Base-by-base conservation (phyloP, 2,113 vertebrate genomes). In the Dolichotis patagonum region DNA sequence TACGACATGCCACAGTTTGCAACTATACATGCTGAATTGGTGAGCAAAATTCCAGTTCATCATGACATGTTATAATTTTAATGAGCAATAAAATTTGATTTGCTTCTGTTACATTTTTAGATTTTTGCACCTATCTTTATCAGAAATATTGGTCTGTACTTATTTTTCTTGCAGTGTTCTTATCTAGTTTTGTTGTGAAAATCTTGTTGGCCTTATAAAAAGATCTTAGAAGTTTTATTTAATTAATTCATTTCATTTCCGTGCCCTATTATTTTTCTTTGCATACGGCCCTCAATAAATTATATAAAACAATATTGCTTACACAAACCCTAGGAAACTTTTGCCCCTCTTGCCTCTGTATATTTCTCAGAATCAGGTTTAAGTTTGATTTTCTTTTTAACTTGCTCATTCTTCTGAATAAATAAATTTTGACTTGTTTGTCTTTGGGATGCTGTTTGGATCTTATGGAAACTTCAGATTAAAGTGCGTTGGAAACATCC, bases 101-200 rank as follows among this genome's bases (percentile, higher is more conserved):
- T 43, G 3, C 4, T 73, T 73, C 19, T 10, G 26, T 73, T 26
- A 22, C 35, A 8, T 69, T 69, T 69, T 22, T 24, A 35, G 4
- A 28, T 7, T 58, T 87, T 69, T 43, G 5, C 20, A 94, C 28
- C 32, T 35, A 69, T 3, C 13, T 60, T 71, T 8, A 54, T 35
- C 26, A 60, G 6, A 1, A 3, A 69, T n/a, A 58, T n/a, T 19
- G 20, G 0, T 5, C n/a, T 69, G 4, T 28, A 28, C 7, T 43
- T 93, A 81, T 81, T 58, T 88, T 81, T 30, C 52, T 69, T 69
- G 2, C 1, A 11, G 38, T n/a, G 22, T 94, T 38, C 3, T 58
- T 56, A 78, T 20, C 4, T 71, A 82, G 38, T 9, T 75, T 75
- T 43, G 1, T 82, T 49, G 20, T n/a, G 2, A 80, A 30, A 32